A percentile compares a stretch with the other conserved stretches of the same genome.
phyloP scores from a whole-genome alignment of 64 coral and sea anemone species.

The Catalaphyllia jardinei region DNA sequence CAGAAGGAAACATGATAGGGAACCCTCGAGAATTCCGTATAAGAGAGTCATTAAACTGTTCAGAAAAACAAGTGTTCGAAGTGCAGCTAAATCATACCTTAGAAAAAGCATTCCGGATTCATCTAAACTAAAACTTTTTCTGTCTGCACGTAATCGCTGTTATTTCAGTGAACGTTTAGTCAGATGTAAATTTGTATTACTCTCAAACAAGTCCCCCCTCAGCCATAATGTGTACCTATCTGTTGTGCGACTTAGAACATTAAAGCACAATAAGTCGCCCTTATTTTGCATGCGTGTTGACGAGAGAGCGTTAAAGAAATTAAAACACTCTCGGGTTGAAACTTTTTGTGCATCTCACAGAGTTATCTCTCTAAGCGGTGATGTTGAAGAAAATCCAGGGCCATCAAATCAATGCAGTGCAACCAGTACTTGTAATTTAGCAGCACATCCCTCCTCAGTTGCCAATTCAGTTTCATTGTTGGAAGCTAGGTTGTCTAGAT shows the following conservation, averaged over 20 bases:
- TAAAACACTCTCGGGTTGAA: slow-evolving; percentile 27
- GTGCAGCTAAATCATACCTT: slow-evolving; percentile 2
- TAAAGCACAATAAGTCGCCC: slow-evolving; percentile 48
- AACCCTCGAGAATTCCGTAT: background rate
- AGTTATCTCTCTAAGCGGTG: slow-evolving; percentile 51
- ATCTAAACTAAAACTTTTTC: background rate
- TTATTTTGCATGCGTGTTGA: slow-evolving; percentile 22
- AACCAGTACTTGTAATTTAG: background rate
- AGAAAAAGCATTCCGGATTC: background rate
- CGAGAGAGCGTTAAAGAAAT: background rate
- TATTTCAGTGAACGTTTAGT: slow-evolving; percentile 6
- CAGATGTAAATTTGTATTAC: background rate
- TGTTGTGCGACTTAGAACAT: slow-evolving; percentile 37
- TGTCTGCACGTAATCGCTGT: slow-evolving; percentile 9
- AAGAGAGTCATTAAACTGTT: background rate
- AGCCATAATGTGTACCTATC: slow-evolving; percentile 15
- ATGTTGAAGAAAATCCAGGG: slow-evolving; percentile 75
- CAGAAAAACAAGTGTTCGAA: background rate
- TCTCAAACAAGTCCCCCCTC: background rate
- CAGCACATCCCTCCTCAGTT: too few species aligned
- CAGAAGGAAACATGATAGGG: background rate
- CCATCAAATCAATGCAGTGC: slow-evolving; percentile 41
- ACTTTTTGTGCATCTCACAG: slow-evolving; percentile 23
- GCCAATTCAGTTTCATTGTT: slow-evolving; percentile 49
- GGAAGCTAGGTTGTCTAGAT: slow-evolving; percentile 37